These are phyloP conservation scores for Trissolcus brochymenae DNA, from an alignment of 2,888 invertebrate genomes.

Conservation along the genomic window DNA sequence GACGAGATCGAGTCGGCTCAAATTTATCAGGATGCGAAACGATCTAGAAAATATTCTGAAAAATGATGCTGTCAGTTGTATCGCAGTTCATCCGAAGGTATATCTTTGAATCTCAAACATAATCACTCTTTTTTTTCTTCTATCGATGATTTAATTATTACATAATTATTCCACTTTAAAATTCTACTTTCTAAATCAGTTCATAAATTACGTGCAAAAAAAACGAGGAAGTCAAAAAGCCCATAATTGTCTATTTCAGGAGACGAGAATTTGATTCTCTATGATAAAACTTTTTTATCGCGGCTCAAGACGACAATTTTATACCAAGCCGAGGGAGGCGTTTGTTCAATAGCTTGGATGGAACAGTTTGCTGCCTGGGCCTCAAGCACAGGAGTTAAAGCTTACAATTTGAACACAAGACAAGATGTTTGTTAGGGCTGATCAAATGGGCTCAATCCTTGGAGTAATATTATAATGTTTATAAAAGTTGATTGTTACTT, in stretches of 20 bases:
- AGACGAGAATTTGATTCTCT: slow-evolving; percentile 88
- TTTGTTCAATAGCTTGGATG: slow-evolving; percentile 92
- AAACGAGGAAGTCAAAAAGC: not conserved
- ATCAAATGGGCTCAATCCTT: slow-evolving; percentile 86
- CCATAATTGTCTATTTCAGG: slow-evolving; percentile 76
- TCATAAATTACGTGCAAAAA: not conserved
- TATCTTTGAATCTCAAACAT: not conserved
- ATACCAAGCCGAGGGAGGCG: slow-evolving; percentile 90
- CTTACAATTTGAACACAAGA: slow-evolving; percentile 91
- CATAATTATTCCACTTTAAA: not conserved
- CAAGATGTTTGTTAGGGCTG: slow-evolving; percentile 89
- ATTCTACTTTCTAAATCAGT: not conserved
- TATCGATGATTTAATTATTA: not conserved
- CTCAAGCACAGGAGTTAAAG: slow-evolving; percentile 90
- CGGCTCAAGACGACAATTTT: slow-evolving; percentile 86
- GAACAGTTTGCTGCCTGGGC: slow-evolving; percentile 95
- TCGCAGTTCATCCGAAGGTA: slow-evolving; percentile 94
- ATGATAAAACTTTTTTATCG: slow-evolving; percentile 91
- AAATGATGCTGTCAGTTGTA: slow-evolving; percentile 92
- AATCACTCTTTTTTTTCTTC: not conserved
- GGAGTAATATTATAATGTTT: slow-evolving; percentile 68
- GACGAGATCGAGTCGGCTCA: slow-evolving; percentile 89
- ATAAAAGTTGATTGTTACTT: not conserved
- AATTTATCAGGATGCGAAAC: slow-evolving; percentile 92
- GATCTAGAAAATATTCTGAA: slow-evolving; percentile 90